Percentiles rank a stretch among this genome's conserved stretches.
Evolutionary conservation across 37 sponge, comb jelly and placozoan species (phyloP).

Genomic region (Beroe ovata): DNA sequence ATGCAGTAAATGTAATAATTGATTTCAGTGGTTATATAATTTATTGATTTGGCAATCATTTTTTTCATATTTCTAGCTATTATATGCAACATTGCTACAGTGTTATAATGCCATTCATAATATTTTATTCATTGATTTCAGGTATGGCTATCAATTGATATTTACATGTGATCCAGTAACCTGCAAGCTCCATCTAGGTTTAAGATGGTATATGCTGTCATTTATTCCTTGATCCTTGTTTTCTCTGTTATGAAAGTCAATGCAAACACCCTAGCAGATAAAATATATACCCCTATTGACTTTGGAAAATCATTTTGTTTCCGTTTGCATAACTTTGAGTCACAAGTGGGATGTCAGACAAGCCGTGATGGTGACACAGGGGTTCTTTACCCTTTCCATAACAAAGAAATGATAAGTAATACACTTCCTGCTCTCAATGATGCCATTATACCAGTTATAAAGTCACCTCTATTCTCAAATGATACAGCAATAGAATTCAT

Average conservation of each 20-base stretch:
- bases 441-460: conserved; percentile 18
- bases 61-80: too few relatives aligned
- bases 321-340: conserved; percentile 44
- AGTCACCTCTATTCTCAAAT: background rate
- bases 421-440: background rate
- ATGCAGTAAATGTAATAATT: too few relatives aligned
- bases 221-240: too few relatives aligned
- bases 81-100: too few relatives aligned
- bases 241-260: background rate
- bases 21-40: too few relatives aligned
- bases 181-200: too few relatives aligned
- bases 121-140: too few relatives aligned
- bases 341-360: conserved; percentile 55
- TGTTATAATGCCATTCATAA: too few relatives aligned
- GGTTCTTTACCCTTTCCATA: background rate
- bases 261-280: conserved; percentile 40
- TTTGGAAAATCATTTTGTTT: conserved; percentile 29
- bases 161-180: too few relatives aligned
- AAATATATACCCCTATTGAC: conserved; percentile 28
- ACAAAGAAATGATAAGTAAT: background rate
- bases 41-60: too few relatives aligned
- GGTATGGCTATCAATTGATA: too few relatives aligned
- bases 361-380: conserved; percentile 47
- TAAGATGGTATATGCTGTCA: too few relatives aligned
- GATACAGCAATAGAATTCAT: background rate